Evolutionary conservation across 1,140 invertebrate genomes (phyloP).

Genomic region (Drosophila melanica): DNA sequence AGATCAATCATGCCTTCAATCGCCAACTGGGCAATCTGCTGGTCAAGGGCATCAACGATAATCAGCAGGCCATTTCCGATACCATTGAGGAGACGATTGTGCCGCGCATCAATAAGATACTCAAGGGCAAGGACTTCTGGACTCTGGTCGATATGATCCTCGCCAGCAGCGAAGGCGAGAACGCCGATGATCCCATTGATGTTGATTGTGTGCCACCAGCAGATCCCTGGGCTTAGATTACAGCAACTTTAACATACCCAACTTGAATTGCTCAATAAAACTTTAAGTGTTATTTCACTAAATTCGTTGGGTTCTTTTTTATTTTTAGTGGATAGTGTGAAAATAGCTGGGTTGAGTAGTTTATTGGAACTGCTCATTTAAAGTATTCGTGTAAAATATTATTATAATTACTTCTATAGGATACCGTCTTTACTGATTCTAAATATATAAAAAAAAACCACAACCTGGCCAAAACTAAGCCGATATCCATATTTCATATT

Average conservation of each 20-base stretch:
- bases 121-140: constrained; percentile 83
- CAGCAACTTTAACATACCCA: neutral
- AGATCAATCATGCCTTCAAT: constrained; percentile 68
- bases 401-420: no score
- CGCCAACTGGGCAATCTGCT: constrained; percentile 68
- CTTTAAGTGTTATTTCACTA: constrained; percentile 7
- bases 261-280: constrained; percentile 29
- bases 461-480: no score
- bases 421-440: no score
- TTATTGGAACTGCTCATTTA: no score
- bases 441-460: no score
- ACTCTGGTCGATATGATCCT: constrained; percentile 71
- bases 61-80: constrained; percentile 66
- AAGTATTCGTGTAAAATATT: no score
- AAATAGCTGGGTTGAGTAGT: no score
- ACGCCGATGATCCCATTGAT: constrained; percentile 75
- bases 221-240: constrained; percentile 79
- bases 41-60: constrained; percentile 61
- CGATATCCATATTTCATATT: no score
- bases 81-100: constrained; percentile 68
- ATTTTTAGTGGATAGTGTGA: no score
- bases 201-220: constrained; percentile 65
- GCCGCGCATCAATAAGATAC: constrained; percentile 70
- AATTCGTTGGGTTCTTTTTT: neutral
- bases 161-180: constrained; percentile 62